Percentiles rank a stretch among this genome's conserved stretches.
Evolutionary conservation across 2,113 vertebrate genomes (phyloP).

Genomic region (Forbesichthys papilliferus): DNA sequence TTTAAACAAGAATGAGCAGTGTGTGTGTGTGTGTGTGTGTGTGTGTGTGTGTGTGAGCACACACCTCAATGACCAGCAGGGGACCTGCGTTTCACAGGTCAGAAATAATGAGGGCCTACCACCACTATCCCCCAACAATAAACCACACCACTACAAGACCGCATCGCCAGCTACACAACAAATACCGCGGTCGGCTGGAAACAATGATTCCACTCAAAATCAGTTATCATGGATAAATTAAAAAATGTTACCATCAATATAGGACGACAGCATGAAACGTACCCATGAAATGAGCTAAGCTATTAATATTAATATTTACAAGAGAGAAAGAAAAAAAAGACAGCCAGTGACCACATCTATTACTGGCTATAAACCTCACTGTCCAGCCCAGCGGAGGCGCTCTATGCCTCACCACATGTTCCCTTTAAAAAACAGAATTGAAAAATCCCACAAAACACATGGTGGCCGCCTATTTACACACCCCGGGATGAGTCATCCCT

Average conservation of each 20-base stretch:
- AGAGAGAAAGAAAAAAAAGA: conserved; percentile 2
- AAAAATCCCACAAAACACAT: not conserved
- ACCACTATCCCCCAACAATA: not conserved
- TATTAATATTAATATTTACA: no score
- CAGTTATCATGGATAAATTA: not conserved
- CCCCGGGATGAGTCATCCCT: not conserved
- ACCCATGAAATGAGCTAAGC: not conserved
- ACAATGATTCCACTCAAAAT: not conserved
- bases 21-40: conserved; percentile 10
- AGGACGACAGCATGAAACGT: not conserved
- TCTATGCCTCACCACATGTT: not conserved
- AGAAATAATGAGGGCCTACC: conserved; percentile 8
- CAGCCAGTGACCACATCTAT: not conserved
- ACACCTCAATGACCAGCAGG: conserved; percentile 8
- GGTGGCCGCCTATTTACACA: not conserved
- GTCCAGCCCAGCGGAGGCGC: conserved; percentile 11
- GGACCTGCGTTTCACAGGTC: not conserved
- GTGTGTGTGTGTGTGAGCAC: not conserved
- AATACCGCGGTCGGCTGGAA: not conserved
- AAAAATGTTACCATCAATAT: not conserved
- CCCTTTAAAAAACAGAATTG: not conserved
- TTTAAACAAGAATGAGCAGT: not conserved
- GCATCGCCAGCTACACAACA: not conserved
- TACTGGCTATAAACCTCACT: not conserved
- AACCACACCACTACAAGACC: not conserved